These are phyloP conservation scores for Phengaris arion DNA, from an alignment of 2,888 invertebrate species.

Conservation along the genomic window DNA sequence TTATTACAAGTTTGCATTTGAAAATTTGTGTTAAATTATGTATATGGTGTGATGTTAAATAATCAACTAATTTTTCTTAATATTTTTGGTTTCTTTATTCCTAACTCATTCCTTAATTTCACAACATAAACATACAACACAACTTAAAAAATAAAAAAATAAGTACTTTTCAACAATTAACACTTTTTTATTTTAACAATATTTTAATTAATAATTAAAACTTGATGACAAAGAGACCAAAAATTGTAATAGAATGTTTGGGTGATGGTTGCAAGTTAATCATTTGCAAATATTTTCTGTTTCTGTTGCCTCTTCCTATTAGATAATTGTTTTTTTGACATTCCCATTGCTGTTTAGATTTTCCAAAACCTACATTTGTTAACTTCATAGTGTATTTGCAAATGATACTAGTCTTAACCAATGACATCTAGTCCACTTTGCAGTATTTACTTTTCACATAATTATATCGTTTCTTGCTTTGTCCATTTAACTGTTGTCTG, in stretches of 20 bases:
- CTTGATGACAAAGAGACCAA: background rate
- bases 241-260: constrained; percentile 53
- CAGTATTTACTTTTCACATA: constrained; percentile 74
- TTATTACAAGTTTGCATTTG: constrained; percentile 35
- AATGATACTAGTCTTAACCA: constrained; percentile 63
- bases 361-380: constrained; percentile 5
- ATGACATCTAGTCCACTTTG: constrained; percentile 63
- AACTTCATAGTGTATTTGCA: constrained; percentile 53
- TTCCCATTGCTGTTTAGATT: constrained; percentile 28
- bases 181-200: background rate
- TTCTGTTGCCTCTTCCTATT: constrained; percentile 31
- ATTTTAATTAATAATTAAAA: too few species aligned
- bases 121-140: too few species aligned
- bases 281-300: constrained; percentile 59
- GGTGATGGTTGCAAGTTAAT: constrained; percentile 67
- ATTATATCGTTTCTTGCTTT: constrained; percentile 48
- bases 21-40: constrained; percentile 42
- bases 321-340: constrained; percentile 31
- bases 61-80: constrained; percentile 35
- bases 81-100: constrained; percentile 33
- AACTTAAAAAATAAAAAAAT: too few species aligned
- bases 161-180: background rate
- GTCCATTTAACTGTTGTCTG: constrained; percentile 50
- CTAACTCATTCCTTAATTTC: too few species aligned
- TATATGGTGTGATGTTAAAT: constrained; percentile 43